Base-by-base conservation (phyloP, 2,113 vertebrate species). In the Delphinus delphis region DNA sequence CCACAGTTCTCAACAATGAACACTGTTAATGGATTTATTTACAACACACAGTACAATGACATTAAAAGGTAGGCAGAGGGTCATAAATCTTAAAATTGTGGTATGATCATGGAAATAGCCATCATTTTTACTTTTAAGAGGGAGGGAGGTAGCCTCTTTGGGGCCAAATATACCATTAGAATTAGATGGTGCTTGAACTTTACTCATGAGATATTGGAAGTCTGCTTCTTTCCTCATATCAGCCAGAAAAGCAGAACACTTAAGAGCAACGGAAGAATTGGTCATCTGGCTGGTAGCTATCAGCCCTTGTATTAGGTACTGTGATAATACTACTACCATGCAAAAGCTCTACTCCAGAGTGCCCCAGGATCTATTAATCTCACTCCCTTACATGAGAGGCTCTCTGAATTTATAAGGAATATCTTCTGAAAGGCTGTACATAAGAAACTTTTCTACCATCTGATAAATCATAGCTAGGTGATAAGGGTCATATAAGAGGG, bases 181-280 rank as follows among this genome's bases (percentile, higher is more conserved):
- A 96, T 93, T 93, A 91, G 55, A 95, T 33, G 58, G 58, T 93
- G 28, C 63, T 70, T 88, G 70, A 91, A 91, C 90, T 91, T 87
- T 73, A 87, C 62, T 93, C 80, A 91, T 28, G 28, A 97, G 65
- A 89, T 73, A 91, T 26, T 62, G 47, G 47, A 95, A 60, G 7
- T 90, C 62, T 77, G 26, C 17, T 91, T 70, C 67, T 93, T 90
- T 90, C 7, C 36, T 77, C 53, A 65, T 41, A 93, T 82, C 31
- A 65, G n/a, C 44, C 68, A 95, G 50, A 93, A 70, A 93, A 90
- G 23, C 47, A 74, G 67, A 86, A 96, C 55, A 90, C 60, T 96
- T 92, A 70, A 41, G 62, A 65, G 38, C 47, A 93, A 67, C 31
- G 77, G 68, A 62, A 62, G 70, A 93, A 88, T 41, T 15, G 73